These are phyloP conservation scores for Drosophila kikkawai DNA, from an alignment of 1,140 invertebrate species.

Conservation along the genomic window DNA sequence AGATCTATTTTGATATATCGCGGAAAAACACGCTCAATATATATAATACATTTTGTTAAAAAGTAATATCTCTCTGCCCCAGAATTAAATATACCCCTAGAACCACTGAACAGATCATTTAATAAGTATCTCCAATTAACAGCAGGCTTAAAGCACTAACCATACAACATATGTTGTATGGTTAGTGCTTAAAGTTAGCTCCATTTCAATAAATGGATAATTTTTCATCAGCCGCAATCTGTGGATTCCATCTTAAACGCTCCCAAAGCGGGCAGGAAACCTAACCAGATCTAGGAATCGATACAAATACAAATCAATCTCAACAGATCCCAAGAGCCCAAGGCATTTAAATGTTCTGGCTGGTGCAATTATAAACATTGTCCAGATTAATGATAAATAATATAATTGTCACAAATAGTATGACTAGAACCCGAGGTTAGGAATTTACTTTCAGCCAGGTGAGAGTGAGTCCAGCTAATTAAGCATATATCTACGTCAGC, in stretches of 20 bases:
- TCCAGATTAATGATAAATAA: slow-evolving; percentile 25
- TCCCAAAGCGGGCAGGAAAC: neutral
- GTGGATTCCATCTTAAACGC: slow-evolving; percentile 20
- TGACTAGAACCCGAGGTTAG: slow-evolving; percentile 8
- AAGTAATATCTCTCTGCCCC: neutral
- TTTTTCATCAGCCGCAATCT: slow-evolving; percentile 25
- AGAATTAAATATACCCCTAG: neutral
- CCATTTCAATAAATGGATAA: slow-evolving; percentile 32
- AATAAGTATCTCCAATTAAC: slow-evolving; percentile 19
- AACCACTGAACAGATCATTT: neutral
- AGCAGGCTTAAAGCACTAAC: too few species aligned
- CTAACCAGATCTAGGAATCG: slow-evolving; percentile 8
- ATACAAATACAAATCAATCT: neutral
- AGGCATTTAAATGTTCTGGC: slow-evolving; percentile 4
- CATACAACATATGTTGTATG: too few species aligned
- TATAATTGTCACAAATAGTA: slow-evolving; percentile 10
- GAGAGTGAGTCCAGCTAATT: slow-evolving; percentile 36
- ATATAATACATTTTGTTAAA: too few species aligned
- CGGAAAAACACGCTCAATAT: too few species aligned
- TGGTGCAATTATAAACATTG: slow-evolving; percentile 15
- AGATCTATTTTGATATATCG: too few species aligned
- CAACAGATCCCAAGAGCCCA: slow-evolving; percentile 9
- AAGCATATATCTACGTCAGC: slow-evolving; percentile 13
- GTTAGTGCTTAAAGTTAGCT: slow-evolving; percentile 12
- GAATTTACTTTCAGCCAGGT: slow-evolving; percentile 13